Conservation (phyloP, 2,797 vertebrate genomes). For the Adelosebastes latens region DNA sequence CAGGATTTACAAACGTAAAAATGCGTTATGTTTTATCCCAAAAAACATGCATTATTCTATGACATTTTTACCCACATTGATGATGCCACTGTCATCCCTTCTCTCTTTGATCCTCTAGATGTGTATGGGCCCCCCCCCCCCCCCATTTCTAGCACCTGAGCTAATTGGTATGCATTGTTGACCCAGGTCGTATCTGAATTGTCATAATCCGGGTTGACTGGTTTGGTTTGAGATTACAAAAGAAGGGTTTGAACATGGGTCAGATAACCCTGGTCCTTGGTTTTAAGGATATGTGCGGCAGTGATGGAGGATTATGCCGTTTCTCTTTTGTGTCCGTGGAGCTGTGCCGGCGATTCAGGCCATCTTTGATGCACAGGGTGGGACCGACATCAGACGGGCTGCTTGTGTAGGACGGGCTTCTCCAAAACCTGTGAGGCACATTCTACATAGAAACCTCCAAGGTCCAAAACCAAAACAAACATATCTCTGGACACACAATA, state of each 20-base stretch:
- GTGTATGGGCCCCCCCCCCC: too few relatives aligned
- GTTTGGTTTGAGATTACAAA: too few relatives aligned
- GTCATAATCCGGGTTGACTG: fast-evolving
- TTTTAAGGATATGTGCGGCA: constrained; percentile 47
- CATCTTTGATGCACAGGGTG: constrained; percentile 55
- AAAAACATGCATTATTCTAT: too few relatives aligned
- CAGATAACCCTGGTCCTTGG: background rate
- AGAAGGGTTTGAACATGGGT: too few relatives aligned
- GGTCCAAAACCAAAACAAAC: constrained; percentile 49
- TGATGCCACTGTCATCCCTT: too few relatives aligned
- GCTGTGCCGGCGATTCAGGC: constrained; percentile 36
- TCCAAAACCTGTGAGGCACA: background rate
- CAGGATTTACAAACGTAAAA: too few relatives aligned
- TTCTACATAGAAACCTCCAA: constrained; percentile 30
- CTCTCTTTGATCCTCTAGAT: too few relatives aligned
- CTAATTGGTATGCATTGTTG: too few relatives aligned
- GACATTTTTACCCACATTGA: too few relatives aligned
- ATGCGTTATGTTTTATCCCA: too few relatives aligned
- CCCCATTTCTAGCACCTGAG: too few relatives aligned
- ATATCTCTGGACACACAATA: constrained; percentile 25
- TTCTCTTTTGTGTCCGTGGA: constrained; percentile 40
- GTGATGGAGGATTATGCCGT: constrained; percentile 54
- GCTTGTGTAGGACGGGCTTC: background rate
- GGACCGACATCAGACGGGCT: constrained; percentile 30
- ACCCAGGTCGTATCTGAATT: too few relatives aligned